A percentile compares a stretch with the other conserved stretches of the same genome.
Conservation (phyloP, 2,888 invertebrate species). For the Panopea generosa region DNA sequence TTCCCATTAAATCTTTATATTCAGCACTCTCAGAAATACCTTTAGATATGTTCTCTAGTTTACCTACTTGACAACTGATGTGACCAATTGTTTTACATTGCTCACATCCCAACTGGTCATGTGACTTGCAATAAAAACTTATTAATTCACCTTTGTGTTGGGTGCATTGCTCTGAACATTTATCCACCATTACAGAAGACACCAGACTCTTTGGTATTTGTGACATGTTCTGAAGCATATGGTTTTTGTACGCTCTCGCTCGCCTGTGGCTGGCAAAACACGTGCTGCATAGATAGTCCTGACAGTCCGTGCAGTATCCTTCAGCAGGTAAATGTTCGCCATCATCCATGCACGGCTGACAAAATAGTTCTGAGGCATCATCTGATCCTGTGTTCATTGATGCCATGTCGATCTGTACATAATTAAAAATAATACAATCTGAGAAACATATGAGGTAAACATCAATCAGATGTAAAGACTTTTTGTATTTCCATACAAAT, state of each 20-base stretch:
- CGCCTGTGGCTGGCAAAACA: too few species aligned
- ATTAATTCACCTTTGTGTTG: neutral
- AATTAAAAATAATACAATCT: too few species aligned
- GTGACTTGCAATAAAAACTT: neutral
- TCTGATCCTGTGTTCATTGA: too few species aligned
- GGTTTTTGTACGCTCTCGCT: too few species aligned
- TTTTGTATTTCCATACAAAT: too few species aligned
- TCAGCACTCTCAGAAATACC: neutral
- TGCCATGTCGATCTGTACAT: too few species aligned
- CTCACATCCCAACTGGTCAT: constrained; percentile 1
- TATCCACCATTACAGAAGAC: neutral
- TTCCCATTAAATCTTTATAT: neutral
- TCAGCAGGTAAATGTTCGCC: neutral
- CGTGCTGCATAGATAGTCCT: too few species aligned
- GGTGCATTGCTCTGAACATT: neutral
- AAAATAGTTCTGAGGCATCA: neutral
- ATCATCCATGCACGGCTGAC: constrained; percentile 5
- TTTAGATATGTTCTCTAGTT: neutral
- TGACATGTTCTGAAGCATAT: too few species aligned
- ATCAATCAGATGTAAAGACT: too few species aligned
- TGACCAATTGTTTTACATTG: neutral
- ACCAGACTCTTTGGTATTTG: neutral
- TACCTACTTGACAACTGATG: neutral
- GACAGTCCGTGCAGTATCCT: constrained; percentile 3
- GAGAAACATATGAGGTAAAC: too few species aligned